A percentile compares a stretch with the other conserved stretches of the same genome.
Conservation (phyloP, 2,888 invertebrate genomes). For the Cabera pusaria region DNA sequence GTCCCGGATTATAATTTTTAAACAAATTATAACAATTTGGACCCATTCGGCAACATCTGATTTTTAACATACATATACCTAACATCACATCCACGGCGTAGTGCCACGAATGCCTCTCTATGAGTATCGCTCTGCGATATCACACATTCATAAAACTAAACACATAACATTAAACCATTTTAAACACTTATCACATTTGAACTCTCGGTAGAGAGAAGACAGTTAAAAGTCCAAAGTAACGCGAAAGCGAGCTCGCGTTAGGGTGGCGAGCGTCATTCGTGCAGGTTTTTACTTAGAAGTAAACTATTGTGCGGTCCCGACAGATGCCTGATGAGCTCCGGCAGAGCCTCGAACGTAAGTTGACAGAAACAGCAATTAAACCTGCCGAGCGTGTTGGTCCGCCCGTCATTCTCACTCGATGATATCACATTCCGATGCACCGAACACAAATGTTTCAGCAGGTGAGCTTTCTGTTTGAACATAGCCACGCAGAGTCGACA, state of each 20-base stretch:
- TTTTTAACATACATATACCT: conserved; percentile 65
- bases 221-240: conserved; percentile 70
- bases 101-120: conserved; percentile 63
- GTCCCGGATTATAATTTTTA: conserved; percentile 84
- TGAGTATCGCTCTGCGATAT: conserved; percentile 80
- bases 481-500: conserved; percentile 94
- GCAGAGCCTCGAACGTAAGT: conserved; percentile 92
- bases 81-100: conserved; percentile 61
- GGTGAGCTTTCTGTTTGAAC: conserved; percentile 96
- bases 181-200: conserved; percentile 83
- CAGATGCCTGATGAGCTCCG: conserved; percentile 93
- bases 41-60: conserved; percentile 77
- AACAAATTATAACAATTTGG: conserved; percentile 83
- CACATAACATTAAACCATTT: conserved; percentile 69
- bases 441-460: conserved; percentile 93
- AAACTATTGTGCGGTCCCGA: conserved; percentile 95
- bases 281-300: conserved; percentile 93
- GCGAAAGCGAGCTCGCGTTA: conserved; percentile 59
- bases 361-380: conserved; percentile 96
- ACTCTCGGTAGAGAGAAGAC: conserved; percentile 70
- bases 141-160: conserved; percentile 57
- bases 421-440: conserved; percentile 95
- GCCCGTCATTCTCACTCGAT: conserved; percentile 89
- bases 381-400: conserved; percentile 84
- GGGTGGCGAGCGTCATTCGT: conserved; percentile 83